Conservation (phyloP, 2,888 invertebrate species). For the Mactromeris polynyma region DNA sequence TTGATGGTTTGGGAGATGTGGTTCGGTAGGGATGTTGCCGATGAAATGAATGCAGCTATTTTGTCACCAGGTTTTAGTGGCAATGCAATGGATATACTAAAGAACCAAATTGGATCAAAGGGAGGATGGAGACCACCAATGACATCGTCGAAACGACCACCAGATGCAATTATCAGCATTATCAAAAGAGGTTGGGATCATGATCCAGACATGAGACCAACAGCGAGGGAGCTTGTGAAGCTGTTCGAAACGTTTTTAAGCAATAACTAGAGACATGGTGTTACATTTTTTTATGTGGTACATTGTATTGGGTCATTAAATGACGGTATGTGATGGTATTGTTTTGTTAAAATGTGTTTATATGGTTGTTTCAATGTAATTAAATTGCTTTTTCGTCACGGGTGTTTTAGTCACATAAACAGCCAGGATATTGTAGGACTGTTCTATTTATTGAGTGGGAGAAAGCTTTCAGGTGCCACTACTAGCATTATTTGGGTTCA, state of each 20-base stretch:
- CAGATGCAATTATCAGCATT: constrained; percentile 69
- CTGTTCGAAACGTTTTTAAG: constrained; percentile 46
- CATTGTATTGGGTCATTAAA: neutral
- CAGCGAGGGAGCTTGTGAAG: constrained; percentile 40
- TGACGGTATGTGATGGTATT: neutral
- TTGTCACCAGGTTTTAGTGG: constrained; percentile 45
- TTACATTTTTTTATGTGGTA: neutral
- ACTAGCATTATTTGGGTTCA: too few relatives aligned
- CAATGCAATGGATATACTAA: constrained; percentile 58
- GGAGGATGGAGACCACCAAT: constrained; percentile 77
- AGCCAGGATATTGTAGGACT: too few relatives aligned
- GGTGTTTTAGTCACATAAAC: too few relatives aligned
- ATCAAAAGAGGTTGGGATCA: constrained; percentile 73
- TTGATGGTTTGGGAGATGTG: constrained; percentile 82
- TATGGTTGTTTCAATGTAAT: too few relatives aligned
- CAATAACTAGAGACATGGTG: constrained; percentile 26
- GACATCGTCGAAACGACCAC: constrained; percentile 69
- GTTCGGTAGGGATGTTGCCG: constrained; percentile 78
- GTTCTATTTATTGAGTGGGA: too few relatives aligned
- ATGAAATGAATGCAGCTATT: constrained; percentile 67
- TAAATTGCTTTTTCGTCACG: too few relatives aligned
- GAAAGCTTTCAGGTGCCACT: too few relatives aligned
- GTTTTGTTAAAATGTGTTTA: neutral
- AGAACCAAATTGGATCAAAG: constrained; percentile 52
- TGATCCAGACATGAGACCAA: constrained; percentile 67